Base-by-base conservation (phyloP, 2,888 invertebrate genomes). In the Mesoligia furuncula region DNA sequence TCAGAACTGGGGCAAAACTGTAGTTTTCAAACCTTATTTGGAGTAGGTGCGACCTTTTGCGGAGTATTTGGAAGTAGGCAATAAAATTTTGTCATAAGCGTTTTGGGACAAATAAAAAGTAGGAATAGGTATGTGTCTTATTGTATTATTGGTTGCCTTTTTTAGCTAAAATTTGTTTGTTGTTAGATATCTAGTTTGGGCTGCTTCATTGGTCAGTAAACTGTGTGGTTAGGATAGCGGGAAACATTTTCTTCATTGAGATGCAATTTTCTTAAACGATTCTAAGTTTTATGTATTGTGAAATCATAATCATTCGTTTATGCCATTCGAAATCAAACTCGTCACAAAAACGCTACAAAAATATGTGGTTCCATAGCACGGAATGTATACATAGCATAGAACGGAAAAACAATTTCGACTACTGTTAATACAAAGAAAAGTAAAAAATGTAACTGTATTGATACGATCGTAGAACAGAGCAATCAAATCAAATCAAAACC, bases 71-170 rank as follows among this genome's bases (percentile, higher is more conserved):
- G 71, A 85, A 88, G 80, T 84, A 74, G 85, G 87, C 87, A 88
- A 88, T 88, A 88, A 88, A 87, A 88, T 85, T 81, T 88, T 81
- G 79, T 88, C 87, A 88, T 88, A 88, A 88, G 80, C 88, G 89
- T 88, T 88, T 88, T 88, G 88, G 88, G 88, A 88, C 82, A 81
- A 80, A 87, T 88, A 85, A 87, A 88, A 87, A 83, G 84, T 79
- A 75, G 54, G 69, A 70, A n/a, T n/a, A n/a, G n/a, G 11, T 73
- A 77, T 86, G 68, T 88, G 59, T 87, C 80, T 88, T 85, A 73
- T 84, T 80, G 73, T 80, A 82, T 84, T 86, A 85, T 80, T 79
- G 66, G 74, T 75, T 27, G 66, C 39, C 27, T 42, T 64, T 66
- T 67, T 82, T 69, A 3, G 8, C 11, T 4, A 67, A 51, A 54